phyloP scores from a whole-genome alignment of 2,888 invertebrate genomes.

The Amphiduros pacificus region DNA sequence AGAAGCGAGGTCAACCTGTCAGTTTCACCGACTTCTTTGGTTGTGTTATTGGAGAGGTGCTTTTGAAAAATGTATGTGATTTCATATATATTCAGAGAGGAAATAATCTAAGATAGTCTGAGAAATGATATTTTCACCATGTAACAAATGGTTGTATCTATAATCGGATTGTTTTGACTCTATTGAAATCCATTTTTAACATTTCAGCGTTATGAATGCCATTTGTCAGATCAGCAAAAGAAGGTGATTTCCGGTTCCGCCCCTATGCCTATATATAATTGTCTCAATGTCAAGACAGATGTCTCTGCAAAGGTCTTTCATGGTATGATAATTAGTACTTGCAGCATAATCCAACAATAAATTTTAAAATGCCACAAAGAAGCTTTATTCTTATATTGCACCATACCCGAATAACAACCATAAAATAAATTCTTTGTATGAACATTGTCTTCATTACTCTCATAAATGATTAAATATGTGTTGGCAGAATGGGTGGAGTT shows the following conservation, averaged over 20 bases:
- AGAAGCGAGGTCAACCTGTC: slow-evolving; percentile 59
- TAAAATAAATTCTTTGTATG: too few species aligned
- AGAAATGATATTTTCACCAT: too few species aligned
- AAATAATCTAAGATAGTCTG: too few species aligned
- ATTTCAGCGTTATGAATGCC: slow-evolving; percentile 50
- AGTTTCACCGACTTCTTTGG: slow-evolving; percentile 63
- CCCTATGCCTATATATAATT: slow-evolving; percentile 61
- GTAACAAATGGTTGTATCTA: too few species aligned
- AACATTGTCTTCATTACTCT: neutral
- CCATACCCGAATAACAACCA: too few species aligned
- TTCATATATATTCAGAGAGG: too few species aligned
- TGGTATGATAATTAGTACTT: slow-evolving; percentile 39
- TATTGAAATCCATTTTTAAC: too few species aligned
- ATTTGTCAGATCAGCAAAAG: slow-evolving; percentile 53
- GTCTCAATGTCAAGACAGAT: slow-evolving; percentile 61
- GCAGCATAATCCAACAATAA: neutral
- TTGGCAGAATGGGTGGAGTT: slow-evolving; percentile 63
- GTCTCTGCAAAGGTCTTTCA: slow-evolving; percentile 61
- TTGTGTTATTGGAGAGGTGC: slow-evolving; percentile 60
- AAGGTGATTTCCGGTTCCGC: slow-evolving; percentile 53
- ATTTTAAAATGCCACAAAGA: neutral
- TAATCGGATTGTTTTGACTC: too few species aligned
- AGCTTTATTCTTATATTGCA: too few species aligned
- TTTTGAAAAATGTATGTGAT: slow-evolving; percentile 59
- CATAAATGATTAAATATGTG: too few species aligned